Conservation (phyloP, 2,888 invertebrate species). For the Therioaphis trifolii region DNA sequence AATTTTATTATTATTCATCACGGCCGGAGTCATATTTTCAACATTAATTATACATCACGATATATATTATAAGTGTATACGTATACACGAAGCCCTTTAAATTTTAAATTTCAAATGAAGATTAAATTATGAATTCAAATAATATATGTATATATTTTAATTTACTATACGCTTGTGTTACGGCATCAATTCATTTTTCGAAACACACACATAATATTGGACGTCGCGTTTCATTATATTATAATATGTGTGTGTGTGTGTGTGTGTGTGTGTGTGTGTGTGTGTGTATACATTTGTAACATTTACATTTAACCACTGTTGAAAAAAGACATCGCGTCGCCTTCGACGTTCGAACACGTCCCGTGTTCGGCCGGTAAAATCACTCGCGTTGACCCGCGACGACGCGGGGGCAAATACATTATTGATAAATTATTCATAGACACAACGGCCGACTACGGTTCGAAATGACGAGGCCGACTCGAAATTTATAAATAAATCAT, state of each 20-base stretch:
- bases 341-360: background rate
- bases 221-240: too few species aligned
- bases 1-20: background rate
- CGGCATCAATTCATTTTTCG: too few species aligned
- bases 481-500: conserved; percentile 39
- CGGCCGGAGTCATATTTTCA: too few species aligned
- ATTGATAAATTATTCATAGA: conserved; percentile 32
- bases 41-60: background rate
- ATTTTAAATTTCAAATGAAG: background rate
- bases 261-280: too few species aligned
- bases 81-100: background rate
- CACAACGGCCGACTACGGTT: background rate
- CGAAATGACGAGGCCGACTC: background rate
- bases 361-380: background rate
- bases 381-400: background rate
- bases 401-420: background rate
- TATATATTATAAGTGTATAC: too few species aligned
- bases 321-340: too few species aligned
- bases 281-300: too few species aligned
- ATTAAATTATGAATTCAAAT: background rate
- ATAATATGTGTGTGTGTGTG: too few species aligned
- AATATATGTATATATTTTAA: background rate
- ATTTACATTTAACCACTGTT: too few species aligned
- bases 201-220: too few species aligned
- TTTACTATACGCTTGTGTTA: too few species aligned